Evolutionary conservation across 2,797 vertebrate genomes (phyloP).

Genomic region (Thamnophis elegans): DNA sequence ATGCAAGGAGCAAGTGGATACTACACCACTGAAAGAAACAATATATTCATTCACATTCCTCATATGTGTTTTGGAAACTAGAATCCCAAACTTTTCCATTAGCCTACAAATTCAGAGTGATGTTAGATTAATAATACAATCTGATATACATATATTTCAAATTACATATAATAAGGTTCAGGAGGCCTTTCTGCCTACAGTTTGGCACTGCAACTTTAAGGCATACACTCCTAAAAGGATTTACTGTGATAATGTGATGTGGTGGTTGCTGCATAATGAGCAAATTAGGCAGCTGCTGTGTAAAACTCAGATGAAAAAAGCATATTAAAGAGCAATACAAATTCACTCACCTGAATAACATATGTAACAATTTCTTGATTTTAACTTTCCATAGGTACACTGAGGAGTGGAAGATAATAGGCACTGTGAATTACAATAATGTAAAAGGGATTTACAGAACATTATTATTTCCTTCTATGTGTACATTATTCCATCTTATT

Average conservation of each 20-base stretch:
- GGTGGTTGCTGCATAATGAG: background rate
- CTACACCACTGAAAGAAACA: slow-evolving; percentile 15
- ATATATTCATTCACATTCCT: slow-evolving; percentile 18
- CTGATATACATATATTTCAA: background rate
- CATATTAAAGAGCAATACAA: background rate
- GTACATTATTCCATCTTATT: background rate
- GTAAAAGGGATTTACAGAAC: background rate
- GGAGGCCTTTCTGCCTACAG: background rate
- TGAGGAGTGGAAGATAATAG: background rate
- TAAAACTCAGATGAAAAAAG: background rate
- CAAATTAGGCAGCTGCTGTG: background rate
- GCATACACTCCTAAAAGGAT: background rate
- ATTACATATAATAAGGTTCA: background rate
- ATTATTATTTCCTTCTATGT: background rate
- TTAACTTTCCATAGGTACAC: background rate
- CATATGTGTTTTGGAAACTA: background rate
- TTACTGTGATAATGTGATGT: background rate
- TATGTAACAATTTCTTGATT: background rate
- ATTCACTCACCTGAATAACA: background rate
- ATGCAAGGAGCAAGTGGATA: slow-evolving; percentile 18
- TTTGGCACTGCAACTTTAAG: background rate
- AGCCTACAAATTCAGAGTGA: slow-evolving; percentile 23
- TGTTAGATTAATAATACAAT: slow-evolving; percentile 3
- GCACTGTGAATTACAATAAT: background rate
- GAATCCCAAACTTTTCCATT: background rate